phyloP scores from a whole-genome alignment of 1,140 invertebrate genomes.

The Drosophila burlai region DNA sequence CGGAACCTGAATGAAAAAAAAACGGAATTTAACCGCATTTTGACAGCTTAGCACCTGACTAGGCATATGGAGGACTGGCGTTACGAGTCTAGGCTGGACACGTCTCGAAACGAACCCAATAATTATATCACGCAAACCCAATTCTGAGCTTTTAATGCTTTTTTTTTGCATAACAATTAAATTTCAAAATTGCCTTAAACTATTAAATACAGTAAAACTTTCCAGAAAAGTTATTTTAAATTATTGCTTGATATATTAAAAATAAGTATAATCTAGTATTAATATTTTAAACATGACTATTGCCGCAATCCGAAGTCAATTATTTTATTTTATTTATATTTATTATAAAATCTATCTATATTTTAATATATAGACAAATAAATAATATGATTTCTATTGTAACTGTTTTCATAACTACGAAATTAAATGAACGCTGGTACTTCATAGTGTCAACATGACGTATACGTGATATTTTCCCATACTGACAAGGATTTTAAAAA shows the following conservation, averaged over 20 bases:
- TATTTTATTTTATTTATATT: background rate
- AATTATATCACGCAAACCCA: background rate
- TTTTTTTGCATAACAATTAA: slow-evolving; percentile 10
- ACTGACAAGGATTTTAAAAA: too few species aligned
- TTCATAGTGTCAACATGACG: background rate
- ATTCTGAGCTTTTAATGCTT: background rate
- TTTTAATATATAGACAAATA: too few species aligned
- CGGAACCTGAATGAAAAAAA: slow-evolving; percentile 10
- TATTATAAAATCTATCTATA: background rate
- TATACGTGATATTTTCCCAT: background rate
- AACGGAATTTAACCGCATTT: slow-evolving; percentile 11
- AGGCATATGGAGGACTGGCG: background rate
- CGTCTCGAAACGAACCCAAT: slow-evolving; percentile 7
- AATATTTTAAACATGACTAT: background rate
- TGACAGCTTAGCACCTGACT: slow-evolving; percentile 25
- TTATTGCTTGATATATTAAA: background rate
- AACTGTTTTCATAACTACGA: too few species aligned
- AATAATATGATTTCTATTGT: too few species aligned
- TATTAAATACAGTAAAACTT: background rate
- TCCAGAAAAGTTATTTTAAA: background rate
- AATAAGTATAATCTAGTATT: background rate
- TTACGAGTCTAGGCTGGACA: slow-evolving; percentile 10
- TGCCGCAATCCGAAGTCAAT: background rate
- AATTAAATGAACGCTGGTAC: too few species aligned
- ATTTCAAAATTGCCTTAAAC: background rate